Evolutionary conservation across 2,113 vertebrate genomes (phyloP), one percentile per base, ranked within the genome.

Genomic region (Puntigrus tetrazona): DNA sequence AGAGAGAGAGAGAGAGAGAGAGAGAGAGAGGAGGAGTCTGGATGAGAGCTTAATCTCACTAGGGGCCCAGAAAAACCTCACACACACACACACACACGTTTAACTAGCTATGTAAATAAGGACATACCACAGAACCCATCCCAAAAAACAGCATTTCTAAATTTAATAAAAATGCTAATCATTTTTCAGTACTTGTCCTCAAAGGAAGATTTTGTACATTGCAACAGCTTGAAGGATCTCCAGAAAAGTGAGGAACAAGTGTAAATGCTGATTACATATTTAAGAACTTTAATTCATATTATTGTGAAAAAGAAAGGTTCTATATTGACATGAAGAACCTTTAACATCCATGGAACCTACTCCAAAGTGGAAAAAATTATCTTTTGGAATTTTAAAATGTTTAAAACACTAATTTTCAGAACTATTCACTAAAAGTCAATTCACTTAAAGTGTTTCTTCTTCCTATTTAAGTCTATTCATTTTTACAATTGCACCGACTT

Each of bases 1-100:
- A 95, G 90, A 95, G 95, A 96, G 93, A 93, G 94, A 94, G 93
- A 93, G 93, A 93, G 94, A 95, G 90, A 95, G 95, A 96, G 93
- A 93, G 94, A 95, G 90, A 95, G 95, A 96, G 93, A 93, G 94
- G 94, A 93, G 93, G 93, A 93, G 94, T 93, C 91, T 87, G 87
- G 94, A 93, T 89, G 89, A 92, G 93, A 94, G 93, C 93, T 95
- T 95, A 94, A 95, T 94, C 92, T 94, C 93, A 93, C 93, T 88
- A 91, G 93, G 92, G 92, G 92, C 92, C 93, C 93, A 92, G 89
- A 93, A 92, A 91, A 95, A 93, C 93, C 93, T 93, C 87, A 86
- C 41, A 69, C 52, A 70, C 81, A 81, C 87, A 86, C 25, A 72
- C 45, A 57, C 84, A 84, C 84, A 55, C 8, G 2, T 3, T 34